Percentiles rank a stretch among this genome's conserved stretches.
phyloP scores from a whole-genome alignment of 35 echinoderm and acorn worm genomes.

The Strongylocentrotus purpuratus region DNA sequence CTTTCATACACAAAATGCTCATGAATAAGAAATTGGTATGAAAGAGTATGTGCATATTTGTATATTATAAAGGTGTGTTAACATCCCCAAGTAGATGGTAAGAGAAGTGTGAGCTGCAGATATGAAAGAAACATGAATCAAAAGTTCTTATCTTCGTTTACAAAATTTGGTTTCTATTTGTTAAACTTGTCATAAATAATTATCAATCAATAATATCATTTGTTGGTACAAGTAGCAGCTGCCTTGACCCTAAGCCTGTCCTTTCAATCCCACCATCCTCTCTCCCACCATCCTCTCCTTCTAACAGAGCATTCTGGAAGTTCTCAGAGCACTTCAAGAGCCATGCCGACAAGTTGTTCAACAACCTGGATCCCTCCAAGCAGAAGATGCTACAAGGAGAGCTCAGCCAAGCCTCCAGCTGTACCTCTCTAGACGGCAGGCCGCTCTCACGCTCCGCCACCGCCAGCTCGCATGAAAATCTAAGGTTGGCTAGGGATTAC shows the following conservation, averaged over 20 bases:
- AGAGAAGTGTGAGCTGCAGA: too few relatives aligned
- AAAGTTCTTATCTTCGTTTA: too few relatives aligned
- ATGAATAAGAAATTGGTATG: too few relatives aligned
- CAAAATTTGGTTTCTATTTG: too few relatives aligned
- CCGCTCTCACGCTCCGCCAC: constrained; percentile 48
- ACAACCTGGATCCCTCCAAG: constrained; percentile 81
- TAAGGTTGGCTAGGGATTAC: constrained; percentile 68
- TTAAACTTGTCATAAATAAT: too few relatives aligned
- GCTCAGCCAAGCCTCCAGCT: constrained; percentile 81
- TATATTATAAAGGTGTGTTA: too few relatives aligned
- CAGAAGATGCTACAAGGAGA: constrained; percentile 95
- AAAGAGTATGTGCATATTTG: too few relatives aligned
- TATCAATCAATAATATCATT: too few relatives aligned
- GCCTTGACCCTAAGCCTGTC: background rate
- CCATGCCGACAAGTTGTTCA: constrained; percentile 86
- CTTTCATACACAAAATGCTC: too few relatives aligned
- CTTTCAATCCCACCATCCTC: background rate
- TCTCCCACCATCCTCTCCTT: background rate
- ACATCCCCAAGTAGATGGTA: too few relatives aligned
- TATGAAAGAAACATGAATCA: too few relatives aligned
- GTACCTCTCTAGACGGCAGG: constrained; percentile 63
- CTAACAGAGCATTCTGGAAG: constrained; percentile 92
- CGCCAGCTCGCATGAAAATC: constrained; percentile 85
- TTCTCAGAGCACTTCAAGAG: constrained; percentile 90
- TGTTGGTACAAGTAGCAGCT: background rate